phyloP scores from a whole-genome alignment of 35 echinoderm and acorn worm genomes.

The Heliocidaris tuberculata region DNA sequence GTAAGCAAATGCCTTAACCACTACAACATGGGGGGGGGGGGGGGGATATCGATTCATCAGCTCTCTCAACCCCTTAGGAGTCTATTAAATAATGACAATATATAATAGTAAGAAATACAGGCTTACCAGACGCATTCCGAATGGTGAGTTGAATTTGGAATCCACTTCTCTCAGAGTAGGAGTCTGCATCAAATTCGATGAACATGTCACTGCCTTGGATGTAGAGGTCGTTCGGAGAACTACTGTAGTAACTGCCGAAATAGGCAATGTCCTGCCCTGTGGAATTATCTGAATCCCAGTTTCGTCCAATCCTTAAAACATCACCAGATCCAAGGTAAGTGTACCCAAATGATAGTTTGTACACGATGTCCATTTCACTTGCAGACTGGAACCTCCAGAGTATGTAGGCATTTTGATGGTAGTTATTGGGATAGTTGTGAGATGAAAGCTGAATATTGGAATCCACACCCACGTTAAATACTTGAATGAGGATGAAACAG shows the following conservation, averaged over 20 bases:
- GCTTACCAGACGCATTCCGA: neutral
- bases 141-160: neutral
- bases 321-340: neutral
- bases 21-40: too few species aligned
- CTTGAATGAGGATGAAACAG: too few species aligned
- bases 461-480: too few species aligned
- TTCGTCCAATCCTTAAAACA: neutral
- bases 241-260: neutral
- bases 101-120: too few species aligned
- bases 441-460: neutral
- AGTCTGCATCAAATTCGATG: neutral
- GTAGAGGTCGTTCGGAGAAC: neutral
- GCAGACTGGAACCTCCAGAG: neutral
- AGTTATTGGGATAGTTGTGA: conserved; percentile 1
- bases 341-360: neutral
- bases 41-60: too few species aligned
- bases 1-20: too few species aligned
- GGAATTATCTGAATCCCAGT: neutral
- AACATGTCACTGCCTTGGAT: neutral
- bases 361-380: neutral
- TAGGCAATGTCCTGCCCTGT: neutral
- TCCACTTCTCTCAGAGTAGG: neutral
- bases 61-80: too few species aligned
- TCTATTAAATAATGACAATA: too few species aligned
- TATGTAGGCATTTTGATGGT: neutral